A percentile compares a stretch with the other conserved stretches of the same genome.
Conservation (phyloP, 2,113 vertebrate species). For the Pluvialis apricaria region DNA sequence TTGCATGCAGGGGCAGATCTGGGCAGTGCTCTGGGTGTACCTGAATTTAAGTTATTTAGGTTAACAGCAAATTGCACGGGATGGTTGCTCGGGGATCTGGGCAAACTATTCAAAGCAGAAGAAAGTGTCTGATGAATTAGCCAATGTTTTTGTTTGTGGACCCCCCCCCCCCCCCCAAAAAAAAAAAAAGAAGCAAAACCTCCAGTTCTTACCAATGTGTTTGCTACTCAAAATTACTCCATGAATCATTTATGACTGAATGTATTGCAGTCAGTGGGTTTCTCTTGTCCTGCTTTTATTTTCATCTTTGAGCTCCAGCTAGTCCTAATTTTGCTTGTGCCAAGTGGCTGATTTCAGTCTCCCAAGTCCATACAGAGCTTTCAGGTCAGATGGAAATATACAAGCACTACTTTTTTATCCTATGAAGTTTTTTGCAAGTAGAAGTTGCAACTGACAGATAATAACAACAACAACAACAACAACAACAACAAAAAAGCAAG, state of each 20-base stretch:
- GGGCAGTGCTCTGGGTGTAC: conserved; percentile 40
- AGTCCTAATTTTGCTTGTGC: not conserved
- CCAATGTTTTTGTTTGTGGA: conserved; percentile 54
- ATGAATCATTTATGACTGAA: not conserved
- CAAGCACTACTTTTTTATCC: not conserved
- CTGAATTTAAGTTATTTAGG: conserved; percentile 12
- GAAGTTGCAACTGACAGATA: not conserved
- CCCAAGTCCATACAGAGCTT: not conserved
- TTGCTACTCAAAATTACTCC: not conserved
- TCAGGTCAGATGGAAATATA: not conserved
- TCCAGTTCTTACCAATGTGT: not conserved
- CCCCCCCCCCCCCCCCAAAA: not conserved
- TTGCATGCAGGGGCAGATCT: conserved; percentile 56
- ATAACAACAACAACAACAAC: not conserved
- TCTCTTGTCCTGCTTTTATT: not conserved
- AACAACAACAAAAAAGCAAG: not conserved
- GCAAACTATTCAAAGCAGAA: conserved; percentile 45
- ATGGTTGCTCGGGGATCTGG: conserved; percentile 32
- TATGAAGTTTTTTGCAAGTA: not conserved
- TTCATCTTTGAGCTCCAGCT: not conserved
- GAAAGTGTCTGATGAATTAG: conserved; percentile 39
- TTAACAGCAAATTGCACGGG: conserved; percentile 10
- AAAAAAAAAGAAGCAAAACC: not conserved
- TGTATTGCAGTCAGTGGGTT: not conserved
- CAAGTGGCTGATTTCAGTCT: not conserved